These are phyloP conservation scores for Delphinus delphis DNA, from an alignment of 2,113 vertebrate species.

Conservation along the genomic window DNA sequence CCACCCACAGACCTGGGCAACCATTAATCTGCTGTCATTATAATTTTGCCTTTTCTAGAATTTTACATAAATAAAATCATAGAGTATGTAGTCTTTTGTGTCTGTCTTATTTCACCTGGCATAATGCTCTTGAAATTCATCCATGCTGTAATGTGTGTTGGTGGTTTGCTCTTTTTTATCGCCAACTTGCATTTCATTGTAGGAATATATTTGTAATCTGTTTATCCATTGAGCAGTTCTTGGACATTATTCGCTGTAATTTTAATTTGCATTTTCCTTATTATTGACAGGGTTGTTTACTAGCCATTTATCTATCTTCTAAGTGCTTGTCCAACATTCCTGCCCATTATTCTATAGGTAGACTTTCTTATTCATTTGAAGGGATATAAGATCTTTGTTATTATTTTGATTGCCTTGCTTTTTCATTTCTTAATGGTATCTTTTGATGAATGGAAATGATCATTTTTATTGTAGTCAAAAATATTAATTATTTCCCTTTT, in stretches of 20 bases:
- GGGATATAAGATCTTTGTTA: not conserved
- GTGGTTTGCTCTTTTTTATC: not conserved
- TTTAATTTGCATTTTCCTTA: slow-evolving; percentile 26
- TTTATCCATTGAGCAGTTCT: not conserved
- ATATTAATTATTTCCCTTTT: not conserved
- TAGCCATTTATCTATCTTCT: not conserved
- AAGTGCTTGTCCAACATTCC: not conserved
- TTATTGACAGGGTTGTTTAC: not conserved
- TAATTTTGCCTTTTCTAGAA: not conserved
- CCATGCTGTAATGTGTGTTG: not conserved
- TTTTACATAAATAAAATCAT: not conserved
- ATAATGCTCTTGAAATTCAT: not conserved
- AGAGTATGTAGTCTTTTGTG: not conserved
- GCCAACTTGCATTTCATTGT: not conserved
- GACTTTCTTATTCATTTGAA: not conserved
- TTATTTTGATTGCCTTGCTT: not conserved
- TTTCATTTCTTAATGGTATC: not conserved
- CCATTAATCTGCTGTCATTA: not conserved
- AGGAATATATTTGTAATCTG: not conserved
- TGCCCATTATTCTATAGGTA: not conserved
- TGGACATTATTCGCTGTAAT: not conserved
- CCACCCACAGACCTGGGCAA: not conserved
- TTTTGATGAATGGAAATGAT: not conserved
- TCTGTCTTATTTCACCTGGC: not conserved
- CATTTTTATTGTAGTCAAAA: not conserved